Base-by-base conservation (phyloP, 2,888 invertebrate genomes). In the Lobophora halterata region DNA sequence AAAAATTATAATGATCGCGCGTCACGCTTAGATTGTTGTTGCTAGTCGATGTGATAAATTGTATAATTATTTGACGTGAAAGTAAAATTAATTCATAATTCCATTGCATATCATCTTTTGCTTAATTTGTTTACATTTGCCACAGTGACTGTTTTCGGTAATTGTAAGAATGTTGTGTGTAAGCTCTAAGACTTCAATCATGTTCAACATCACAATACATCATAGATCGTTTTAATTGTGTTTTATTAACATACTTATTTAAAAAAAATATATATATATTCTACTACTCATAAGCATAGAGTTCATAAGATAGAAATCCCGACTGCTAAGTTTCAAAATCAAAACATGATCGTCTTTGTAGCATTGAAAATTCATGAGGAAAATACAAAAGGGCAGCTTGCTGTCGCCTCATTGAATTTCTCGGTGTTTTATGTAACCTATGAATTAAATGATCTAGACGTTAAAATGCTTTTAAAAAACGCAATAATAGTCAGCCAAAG, bases 181-280 rank as follows among this genome's bases (percentile, higher is more conserved):
- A 17, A n/a, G n/a, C n/a, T n/a, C n/a, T n/a, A n/a, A 27, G 36
- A 43, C 46, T 36, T 14, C 33, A 35, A 32, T 35, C 49, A 52
- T 45, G 49, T 53, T 47, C 72, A 74, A 71, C 50, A 53, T 67
- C 71, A 71, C 64, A 70, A 79, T 71, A 80, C 75, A 79, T 65
- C 59, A 70, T 72, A 71, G 68, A 68, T 64, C 64, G 73, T 74
- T 71, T 67, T 49, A 57, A 62, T 72, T 75, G 72, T 62, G 74
- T 80, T 79, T 79, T 62, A 75, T 77, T 78, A 71, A n/a, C 40
- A 55, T 53, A 50, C 48, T 56, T 55, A 47, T 19, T 20, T 27
- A 5, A n/a, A n/a, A n/a, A n/a, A n/a, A n/a, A n/a, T n/a, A n/a
- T n/a, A n/a, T n/a, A n/a, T n/a, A n/a, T n/a, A n/a, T n/a, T n/a